Percentiles rank a stretch among this genome's conserved stretches.
Evolutionary conservation across 2,113 vertebrate species (phyloP).

Genomic region (Thymallus thymallus): DNA sequence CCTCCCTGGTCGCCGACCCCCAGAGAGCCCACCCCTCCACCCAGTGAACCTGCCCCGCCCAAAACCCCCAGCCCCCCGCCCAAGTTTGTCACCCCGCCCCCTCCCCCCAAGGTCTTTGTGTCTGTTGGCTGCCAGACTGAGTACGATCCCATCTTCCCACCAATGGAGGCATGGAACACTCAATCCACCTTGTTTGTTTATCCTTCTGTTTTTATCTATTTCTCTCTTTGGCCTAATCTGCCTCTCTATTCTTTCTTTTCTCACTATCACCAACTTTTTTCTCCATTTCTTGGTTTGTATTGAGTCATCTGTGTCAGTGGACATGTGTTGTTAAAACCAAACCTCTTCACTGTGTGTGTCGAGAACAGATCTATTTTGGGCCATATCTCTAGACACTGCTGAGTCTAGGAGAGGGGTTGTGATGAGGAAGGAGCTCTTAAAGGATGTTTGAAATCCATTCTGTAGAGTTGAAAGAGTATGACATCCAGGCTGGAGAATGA

Average conservation of each 20-base stretch:
- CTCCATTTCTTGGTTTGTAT: neutral
- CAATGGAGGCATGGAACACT: conserved; percentile 79
- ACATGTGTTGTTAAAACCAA: neutral
- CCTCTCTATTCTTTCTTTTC: neutral
- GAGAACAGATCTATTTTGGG: too few species aligned
- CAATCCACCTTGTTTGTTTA: conserved; percentile 17
- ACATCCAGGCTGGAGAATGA: conserved; percentile 47
- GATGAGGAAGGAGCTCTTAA: conserved; percentile 5
- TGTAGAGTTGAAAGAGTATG: conserved; percentile 34
- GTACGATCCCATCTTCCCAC: conserved; percentile 77
- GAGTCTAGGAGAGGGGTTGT: neutral
- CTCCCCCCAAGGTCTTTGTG: conserved; percentile 67
- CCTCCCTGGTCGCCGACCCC: conserved; percentile 18
- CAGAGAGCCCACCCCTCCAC: conserved; percentile 50
- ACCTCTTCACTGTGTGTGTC: neutral
- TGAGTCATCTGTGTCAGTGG: neutral
- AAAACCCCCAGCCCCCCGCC: conserved; percentile 64
- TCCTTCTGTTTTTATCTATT: conserved; percentile 10
- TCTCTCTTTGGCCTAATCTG: conserved; percentile 4
- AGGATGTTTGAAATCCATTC: conserved; percentile 50
- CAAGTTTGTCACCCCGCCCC: conserved; percentile 53
- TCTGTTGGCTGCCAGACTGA: conserved; percentile 90
- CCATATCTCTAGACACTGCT: too few species aligned
- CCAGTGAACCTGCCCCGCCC: conserved; percentile 52
- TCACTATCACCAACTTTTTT: neutral